These are phyloP conservation scores for Leptinotarsa peninsularis DNA, from an alignment of 2,888 invertebrate species.

Conservation along the genomic window DNA sequence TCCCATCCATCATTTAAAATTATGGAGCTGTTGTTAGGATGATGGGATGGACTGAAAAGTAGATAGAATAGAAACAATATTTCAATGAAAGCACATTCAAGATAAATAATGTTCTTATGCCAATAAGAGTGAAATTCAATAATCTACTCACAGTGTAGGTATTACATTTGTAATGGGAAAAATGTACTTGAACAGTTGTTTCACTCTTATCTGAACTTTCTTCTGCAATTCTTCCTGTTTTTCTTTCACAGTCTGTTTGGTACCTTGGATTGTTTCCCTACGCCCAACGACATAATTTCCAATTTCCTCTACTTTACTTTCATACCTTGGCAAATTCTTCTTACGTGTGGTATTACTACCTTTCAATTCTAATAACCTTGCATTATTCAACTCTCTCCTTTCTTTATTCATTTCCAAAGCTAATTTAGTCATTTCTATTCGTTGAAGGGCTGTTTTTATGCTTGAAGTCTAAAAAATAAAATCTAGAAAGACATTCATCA, in stretches of 20 bases:
- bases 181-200: conserved; percentile 76
- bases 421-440: conserved; percentile 70
- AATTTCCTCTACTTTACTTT: conserved; percentile 73
- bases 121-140: too few species aligned
- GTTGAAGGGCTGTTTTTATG: conserved; percentile 72
- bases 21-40: conserved; percentile 81
- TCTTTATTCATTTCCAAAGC: conserved; percentile 71
- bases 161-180: conserved; percentile 75
- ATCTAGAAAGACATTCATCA: conserved; percentile 19
- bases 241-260: conserved; percentile 67
- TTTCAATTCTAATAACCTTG: conserved; percentile 60
- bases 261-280: conserved; percentile 68
- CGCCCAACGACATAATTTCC: conserved; percentile 70
- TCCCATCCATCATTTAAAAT: conserved; percentile 87
- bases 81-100: neutral
- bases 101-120: too few species aligned
- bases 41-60: conserved; percentile 67
- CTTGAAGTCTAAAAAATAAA: conserved; percentile 68
- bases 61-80: neutral
- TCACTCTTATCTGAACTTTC: conserved; percentile 70
- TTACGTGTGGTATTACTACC: conserved; percentile 64
- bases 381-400: conserved; percentile 56
- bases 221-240: conserved; percentile 71
- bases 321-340: conserved; percentile 72
- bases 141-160: conserved; percentile 66